These are phyloP conservation scores for Neomonachus schauinslandi DNA, from an alignment of 2,113 vertebrate species.

Conservation along the genomic window DNA sequence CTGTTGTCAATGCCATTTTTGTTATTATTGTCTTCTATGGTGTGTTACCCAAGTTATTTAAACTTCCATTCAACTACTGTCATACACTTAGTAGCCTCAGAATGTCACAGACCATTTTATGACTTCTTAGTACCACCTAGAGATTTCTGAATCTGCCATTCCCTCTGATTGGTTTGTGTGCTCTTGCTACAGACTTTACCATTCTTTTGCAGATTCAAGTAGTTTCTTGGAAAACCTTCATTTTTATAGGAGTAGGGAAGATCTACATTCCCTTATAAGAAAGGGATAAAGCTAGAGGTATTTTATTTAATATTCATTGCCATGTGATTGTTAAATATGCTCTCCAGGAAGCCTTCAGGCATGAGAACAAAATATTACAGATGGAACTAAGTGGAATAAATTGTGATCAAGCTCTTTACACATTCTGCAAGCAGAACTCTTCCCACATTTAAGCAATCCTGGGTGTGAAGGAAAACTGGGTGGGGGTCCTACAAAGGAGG, in stretches of 20 bases:
- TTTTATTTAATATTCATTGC: neutral
- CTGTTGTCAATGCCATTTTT: neutral
- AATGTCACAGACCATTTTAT: neutral
- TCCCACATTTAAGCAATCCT: neutral
- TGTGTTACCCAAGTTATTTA: neutral
- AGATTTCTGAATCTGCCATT: neutral
- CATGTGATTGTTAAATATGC: neutral
- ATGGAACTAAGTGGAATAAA: neutral
- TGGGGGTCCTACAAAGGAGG: neutral
- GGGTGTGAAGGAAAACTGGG: neutral
- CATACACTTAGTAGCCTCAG: neutral
- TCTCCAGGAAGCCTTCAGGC: neutral
- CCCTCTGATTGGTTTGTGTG: neutral
- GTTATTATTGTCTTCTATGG: neutral
- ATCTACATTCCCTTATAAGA: neutral
- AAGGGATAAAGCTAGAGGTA: neutral
- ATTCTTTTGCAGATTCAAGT: neutral
- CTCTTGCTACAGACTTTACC: neutral
- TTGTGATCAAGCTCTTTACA: neutral
- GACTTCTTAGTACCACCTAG: neutral
- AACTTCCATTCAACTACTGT: neutral
- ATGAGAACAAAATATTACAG: constrained; percentile 19
- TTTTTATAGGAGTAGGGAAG: neutral
- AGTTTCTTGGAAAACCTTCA: neutral
- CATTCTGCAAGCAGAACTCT: neutral